Evolutionary conservation across 1,140 invertebrate species (phyloP).

Genomic region (Cyrtorhinus lividipennis): DNA sequence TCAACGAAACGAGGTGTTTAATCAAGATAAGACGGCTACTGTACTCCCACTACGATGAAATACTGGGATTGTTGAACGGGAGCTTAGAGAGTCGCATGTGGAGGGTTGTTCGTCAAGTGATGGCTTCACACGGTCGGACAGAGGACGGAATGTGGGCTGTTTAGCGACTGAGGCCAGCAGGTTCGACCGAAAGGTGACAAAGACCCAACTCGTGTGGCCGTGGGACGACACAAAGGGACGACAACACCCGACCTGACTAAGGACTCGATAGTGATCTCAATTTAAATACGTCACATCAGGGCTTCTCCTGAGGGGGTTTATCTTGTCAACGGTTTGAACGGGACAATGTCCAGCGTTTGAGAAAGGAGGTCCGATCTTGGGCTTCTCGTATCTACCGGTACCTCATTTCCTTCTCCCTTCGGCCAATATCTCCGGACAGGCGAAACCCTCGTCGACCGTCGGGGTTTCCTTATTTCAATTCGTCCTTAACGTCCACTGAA

Average conservation of each 20-base stretch:
- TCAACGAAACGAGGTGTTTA: no score
- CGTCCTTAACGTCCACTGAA: background rate
- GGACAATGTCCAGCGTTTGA: conserved; percentile 7
- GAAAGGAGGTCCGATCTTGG: background rate
- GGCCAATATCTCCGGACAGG: conserved; percentile 10
- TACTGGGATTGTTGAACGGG: no score
- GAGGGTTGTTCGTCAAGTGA: no score
- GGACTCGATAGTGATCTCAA: background rate
- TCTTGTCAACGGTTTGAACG: background rate
- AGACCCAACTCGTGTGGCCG: no score
- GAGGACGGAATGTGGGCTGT: no score
- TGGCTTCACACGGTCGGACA: no score
- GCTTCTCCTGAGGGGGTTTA: background rate
- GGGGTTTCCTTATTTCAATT: background rate
- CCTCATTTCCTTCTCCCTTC: conserved; percentile 15
- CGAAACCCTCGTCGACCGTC: background rate
- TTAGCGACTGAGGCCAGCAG: no score
- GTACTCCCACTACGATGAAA: no score
- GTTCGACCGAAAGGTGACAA: no score
- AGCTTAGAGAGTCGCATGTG: no score
- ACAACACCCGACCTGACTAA: background rate
- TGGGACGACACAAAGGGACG: background rate
- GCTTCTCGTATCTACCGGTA: conserved; percentile 12
- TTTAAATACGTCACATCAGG: conserved; percentile 11
- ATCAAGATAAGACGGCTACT: no score